Percentiles rank a stretch among this genome's conserved stretches.
These are phyloP conservation scores for Phrynosoma blainvillii DNA, from an alignment of 2,113 vertebrate genomes.

Conservation along the genomic window DNA sequence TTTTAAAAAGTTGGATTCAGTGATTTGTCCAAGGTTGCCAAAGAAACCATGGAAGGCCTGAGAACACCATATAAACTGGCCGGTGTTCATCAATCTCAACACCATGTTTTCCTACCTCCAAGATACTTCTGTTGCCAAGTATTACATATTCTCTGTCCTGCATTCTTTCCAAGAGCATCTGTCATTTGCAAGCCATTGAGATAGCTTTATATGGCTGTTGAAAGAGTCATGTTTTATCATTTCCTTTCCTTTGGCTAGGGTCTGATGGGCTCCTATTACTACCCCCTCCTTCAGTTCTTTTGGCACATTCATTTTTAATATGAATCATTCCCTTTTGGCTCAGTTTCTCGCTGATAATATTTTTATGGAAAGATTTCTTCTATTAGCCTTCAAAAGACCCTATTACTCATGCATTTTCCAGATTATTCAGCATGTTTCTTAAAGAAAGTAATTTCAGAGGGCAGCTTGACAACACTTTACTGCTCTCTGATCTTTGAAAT, in stretches of 20 bases:
- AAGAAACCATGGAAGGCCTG: constrained; percentile 36
- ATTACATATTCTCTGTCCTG: constrained; percentile 38
- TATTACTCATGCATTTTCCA: constrained; percentile 65
- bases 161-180: constrained; percentile 53
- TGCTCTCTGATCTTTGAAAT: constrained; percentile 55
- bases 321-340: constrained; percentile 68
- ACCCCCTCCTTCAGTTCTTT: constrained; percentile 37
- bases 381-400: constrained; percentile 62
- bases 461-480: constrained; percentile 51
- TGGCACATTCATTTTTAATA: constrained; percentile 54
- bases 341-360: constrained; percentile 48
- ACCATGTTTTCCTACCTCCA: constrained; percentile 39
- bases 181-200: constrained; percentile 1
- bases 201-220: constrained; percentile 32
- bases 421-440: constrained; percentile 50
- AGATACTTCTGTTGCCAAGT: background rate
- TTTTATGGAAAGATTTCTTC: constrained; percentile 61
- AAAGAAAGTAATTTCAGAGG: constrained; percentile 61
- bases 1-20: constrained; percentile 9
- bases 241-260: constrained; percentile 60
- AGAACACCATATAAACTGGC: constrained; percentile 14
- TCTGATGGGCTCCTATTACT: constrained; percentile 28
- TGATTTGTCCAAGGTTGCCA: constrained; percentile 50
- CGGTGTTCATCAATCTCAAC: constrained; percentile 42
- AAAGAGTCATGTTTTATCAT: constrained; percentile 56